Base-by-base conservation (phyloP, 2,888 invertebrate genomes). In the Celastrina argiolus region DNA sequence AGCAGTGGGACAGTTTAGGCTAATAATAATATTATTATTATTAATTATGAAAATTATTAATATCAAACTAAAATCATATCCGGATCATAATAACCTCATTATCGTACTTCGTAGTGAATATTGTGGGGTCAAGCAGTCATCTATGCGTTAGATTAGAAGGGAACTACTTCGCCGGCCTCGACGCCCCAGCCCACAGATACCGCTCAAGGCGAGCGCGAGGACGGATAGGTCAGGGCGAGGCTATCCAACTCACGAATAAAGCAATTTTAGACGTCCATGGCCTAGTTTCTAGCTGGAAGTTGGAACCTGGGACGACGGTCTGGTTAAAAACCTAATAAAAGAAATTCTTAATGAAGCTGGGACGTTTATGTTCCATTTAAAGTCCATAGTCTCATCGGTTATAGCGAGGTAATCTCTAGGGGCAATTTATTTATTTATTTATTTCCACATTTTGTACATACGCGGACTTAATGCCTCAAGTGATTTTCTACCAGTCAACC, bases 161-260 rank as follows among this genome's bases (percentile, higher is more conserved):
- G 51, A 51, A 51, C 51, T 51, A 26, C 51, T 2, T 45, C 18
- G 51, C 16, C 16, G 45, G 45, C 58, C 58, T 58, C n/a, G n/a
- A n/a, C n/a, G n/a, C n/a, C 31, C 51, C 12, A 51, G 22, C 22
- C 39, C 22, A 51, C 22, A 36, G 61, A 61, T 61, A 61, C 10
- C 2, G 58, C 36, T 22, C 61, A 39, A 61, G 61, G 61, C 61
- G 61, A 16, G 34, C 16, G 22, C 39, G 36, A 61, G 61, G 61
- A 18, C 61, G 14, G 51, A 12, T 22, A 14, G 61, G 39, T 61
- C 61, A 61, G 61, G 61, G 18, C 61, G 39, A 61, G 61, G 39
- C 51, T 51, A 51, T 26, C 51, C 51, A 22, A 12, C 14, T 12
- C 51, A 51, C 51, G 22, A 51, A 12, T 36, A 51, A 26, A 51